Evolutionary conservation across 1,140 invertebrate species (phyloP).

Genomic region (Brachionus koreanus): DNA sequence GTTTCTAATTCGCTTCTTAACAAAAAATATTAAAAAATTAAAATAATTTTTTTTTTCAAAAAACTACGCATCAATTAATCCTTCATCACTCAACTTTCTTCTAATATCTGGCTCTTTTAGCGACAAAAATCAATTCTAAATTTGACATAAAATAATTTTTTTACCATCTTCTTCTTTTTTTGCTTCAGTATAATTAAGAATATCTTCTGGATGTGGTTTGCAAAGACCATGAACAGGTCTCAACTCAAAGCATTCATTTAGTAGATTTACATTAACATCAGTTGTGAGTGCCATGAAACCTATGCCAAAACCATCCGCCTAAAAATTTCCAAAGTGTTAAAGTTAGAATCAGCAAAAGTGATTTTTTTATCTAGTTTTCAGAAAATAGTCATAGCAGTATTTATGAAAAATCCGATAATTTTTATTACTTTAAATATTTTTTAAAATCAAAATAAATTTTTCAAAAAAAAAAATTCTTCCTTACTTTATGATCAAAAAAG

Average conservation of each 20-base stretch:
- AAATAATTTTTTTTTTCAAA: neutral
- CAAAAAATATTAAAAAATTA: neutral
- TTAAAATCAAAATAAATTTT: too few species aligned
- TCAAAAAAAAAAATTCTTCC: too few species aligned
- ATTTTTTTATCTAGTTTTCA: too few species aligned
- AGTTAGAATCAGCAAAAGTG: too few species aligned
- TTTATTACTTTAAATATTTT: too few species aligned
- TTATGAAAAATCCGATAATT: too few species aligned
- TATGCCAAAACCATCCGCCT: constrained; percentile 59
- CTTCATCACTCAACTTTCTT: constrained; percentile 10
- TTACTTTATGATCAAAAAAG: too few species aligned
- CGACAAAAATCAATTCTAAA: neutral
- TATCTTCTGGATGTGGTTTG: constrained; percentile 53
- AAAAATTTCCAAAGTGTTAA: constrained; percentile 44
- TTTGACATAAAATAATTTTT: neutral
- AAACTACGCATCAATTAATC: neutral
- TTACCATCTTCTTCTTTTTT: constrained; percentile 45
- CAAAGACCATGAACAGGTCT: constrained; percentile 65
- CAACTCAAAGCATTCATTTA: constrained; percentile 69
- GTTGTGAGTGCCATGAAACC: constrained; percentile 65
- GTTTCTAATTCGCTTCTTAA: neutral
- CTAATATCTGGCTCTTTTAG: neutral
- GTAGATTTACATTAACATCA: constrained; percentile 63
- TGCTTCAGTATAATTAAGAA: constrained; percentile 2
- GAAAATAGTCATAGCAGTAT: too few species aligned